A percentile compares a stretch with the other conserved stretches of the same genome.
phyloP scores from a whole-genome alignment of 2,888 invertebrate species.

The Cryptus viduatorius region DNA sequence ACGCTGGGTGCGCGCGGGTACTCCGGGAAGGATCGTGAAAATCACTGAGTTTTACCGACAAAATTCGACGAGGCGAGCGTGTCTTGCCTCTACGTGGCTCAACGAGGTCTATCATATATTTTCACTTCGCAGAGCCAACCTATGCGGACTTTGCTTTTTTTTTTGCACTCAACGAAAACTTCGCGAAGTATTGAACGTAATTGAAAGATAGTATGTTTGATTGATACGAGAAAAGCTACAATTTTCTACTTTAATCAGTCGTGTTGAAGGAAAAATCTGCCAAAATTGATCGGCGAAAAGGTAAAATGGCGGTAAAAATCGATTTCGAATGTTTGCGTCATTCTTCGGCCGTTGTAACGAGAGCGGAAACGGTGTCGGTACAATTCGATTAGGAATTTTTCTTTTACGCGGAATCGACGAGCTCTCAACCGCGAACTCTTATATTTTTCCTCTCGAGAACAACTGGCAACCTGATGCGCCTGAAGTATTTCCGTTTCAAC shows the following conservation, averaged over 20 bases:
- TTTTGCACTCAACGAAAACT: too few species aligned
- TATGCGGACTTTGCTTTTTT: too few species aligned
- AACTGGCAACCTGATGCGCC: constrained; percentile 51
- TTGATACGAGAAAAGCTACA: too few species aligned
- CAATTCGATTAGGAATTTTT: constrained; percentile 27
- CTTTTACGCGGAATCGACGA: constrained; percentile 13
- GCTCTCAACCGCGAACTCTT: constrained; percentile 40
- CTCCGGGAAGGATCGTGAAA: constrained; percentile 51
- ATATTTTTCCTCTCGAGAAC: constrained; percentile 14
- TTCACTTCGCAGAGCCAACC: too few species aligned
- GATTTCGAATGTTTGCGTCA: not conserved
- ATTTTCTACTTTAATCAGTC: too few species aligned
- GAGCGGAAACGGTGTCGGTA: not conserved
- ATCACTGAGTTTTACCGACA: constrained; percentile 48
- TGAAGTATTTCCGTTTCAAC: constrained; percentile 29
- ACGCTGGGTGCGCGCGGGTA: constrained; percentile 16
- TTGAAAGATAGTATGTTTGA: too few species aligned
- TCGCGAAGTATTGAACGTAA: too few species aligned
- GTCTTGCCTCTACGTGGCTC: not conserved
- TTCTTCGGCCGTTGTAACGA: not conserved
- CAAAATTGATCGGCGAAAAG: too few species aligned
- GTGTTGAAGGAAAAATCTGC: too few species aligned
- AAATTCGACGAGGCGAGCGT: constrained; percentile 3
- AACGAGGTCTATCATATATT: not conserved
- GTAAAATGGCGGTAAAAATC: too few species aligned